Percentiles rank a stretch among this genome's conserved stretches.
These are phyloP conservation scores for Tenthredo livida DNA, from an alignment of 2,888 invertebrate genomes.

Conservation along the genomic window DNA sequence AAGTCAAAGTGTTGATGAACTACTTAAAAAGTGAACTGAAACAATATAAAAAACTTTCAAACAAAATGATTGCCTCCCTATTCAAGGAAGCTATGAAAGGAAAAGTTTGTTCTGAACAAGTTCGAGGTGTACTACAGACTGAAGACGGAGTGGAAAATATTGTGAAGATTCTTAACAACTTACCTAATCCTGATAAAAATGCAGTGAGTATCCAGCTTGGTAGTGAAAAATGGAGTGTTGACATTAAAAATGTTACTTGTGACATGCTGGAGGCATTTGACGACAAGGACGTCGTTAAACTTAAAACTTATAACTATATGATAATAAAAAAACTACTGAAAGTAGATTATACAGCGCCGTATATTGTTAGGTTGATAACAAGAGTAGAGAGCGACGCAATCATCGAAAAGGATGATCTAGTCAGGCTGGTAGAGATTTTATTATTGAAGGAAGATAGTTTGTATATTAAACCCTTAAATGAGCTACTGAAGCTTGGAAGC, in stretches of 20 bases:
- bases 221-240: not conserved
- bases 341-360: not conserved
- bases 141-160: not conserved
- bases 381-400: not conserved
- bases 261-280: not conserved
- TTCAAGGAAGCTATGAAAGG: not conserved
- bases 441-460: not conserved
- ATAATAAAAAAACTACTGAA: not conserved
- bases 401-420: not conserved
- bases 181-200: not conserved
- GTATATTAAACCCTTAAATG: not conserved
- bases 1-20: not conserved
- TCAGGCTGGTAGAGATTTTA: not conserved
- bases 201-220: not conserved
- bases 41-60: not conserved
- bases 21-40: not conserved
- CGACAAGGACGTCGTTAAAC: not conserved
- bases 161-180: not conserved
- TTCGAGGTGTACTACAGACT: not conserved
- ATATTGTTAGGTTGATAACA: not conserved
- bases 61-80: not conserved
- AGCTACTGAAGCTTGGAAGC: not conserved
- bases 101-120: not conserved
- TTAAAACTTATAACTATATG: not conserved
- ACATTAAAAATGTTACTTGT: not conserved